Evolutionary conservation across 1,140 invertebrate genomes (phyloP).

Genomic region (Drosophila nigrodunni): DNA sequence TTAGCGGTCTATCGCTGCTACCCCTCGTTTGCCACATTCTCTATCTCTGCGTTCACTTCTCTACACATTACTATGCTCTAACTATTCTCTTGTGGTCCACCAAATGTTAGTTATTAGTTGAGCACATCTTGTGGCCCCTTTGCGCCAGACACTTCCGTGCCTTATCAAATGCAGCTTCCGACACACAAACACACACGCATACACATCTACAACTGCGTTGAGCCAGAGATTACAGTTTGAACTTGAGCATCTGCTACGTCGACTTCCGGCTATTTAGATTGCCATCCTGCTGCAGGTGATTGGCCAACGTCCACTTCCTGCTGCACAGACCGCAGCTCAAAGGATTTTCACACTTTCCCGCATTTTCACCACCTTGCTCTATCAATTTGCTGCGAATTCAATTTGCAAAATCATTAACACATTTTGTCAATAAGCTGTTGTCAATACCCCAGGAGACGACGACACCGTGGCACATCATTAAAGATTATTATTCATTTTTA

Average conservation of each 20-base stretch:
- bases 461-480: constrained; percentile 44
- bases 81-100: not conserved
- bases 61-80: not conserved
- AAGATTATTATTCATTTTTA: constrained; percentile 81
- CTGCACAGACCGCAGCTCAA: constrained; percentile 9
- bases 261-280: constrained; percentile 74
- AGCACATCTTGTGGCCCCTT: constrained; percentile 38
- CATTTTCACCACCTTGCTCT: not conserved
- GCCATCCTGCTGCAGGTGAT: constrained; percentile 71
- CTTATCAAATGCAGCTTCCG: constrained; percentile 75
- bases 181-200: constrained; percentile 56
- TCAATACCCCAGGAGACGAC: constrained; percentile 63
- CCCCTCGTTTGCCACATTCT: not conserved
- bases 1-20: constrained; percentile 33
- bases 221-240: constrained; percentile 34
- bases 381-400: constrained; percentile 52
- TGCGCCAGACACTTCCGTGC: constrained; percentile 57
- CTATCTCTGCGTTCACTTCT: not conserved
- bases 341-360: not conserved
- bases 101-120: constrained; percentile 28
- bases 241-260: constrained; percentile 39
- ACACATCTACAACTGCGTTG: constrained; percentile 28
- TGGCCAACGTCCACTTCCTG: constrained; percentile 54
- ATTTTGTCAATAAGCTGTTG: constrained; percentile 78
- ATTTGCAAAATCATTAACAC: constrained; percentile 80